Evolutionary conservation across 2,797 vertebrate species (phyloP), one percentile per base, ranked within the genome.

Genomic region (Ctenosaura bakeri): DNA sequence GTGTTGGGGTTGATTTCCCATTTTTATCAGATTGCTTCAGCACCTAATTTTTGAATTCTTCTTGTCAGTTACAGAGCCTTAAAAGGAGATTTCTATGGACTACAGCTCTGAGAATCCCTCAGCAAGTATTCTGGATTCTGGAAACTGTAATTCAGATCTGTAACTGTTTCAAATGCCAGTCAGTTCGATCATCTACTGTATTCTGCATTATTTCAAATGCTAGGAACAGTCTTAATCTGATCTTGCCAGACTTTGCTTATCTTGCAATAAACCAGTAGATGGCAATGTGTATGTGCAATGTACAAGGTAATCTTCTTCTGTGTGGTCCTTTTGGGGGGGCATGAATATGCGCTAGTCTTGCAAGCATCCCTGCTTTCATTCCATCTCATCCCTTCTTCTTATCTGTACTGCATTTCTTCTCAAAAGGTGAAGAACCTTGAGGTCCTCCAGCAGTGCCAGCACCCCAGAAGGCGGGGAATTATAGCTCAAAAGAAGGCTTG

Each of bases 261-360:
- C 73, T 86, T 76, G 52, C 76, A 77, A 86, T n/a, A 77, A 86
- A 29, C 14, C 85, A 59, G 54, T 32, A 86, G 85, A 77, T 42
- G 24, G 54, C 85, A 77, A 22, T 10, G 10, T 46, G 6, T 26
- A 18, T 32, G 46, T 16, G 66, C n/a, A n/a, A n/a, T n/a, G n/a
- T n/a, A 38, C 24, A 66, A 46, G 26, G 26, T 26, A 26, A 5
- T 46, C 1, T 35, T 20, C 50, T 74, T 85, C 18, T 35, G 2
- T 69, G 26, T 52, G 69, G 46, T 54, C 46, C 46, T 73, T 85
- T 73, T 2, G 29, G 14, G 12, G 50, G 64, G 32, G 4, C 56
- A 18, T 22, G 83, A n/a, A 54, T 54, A 35, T 56, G 35, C n/a
- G 18, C 69, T 8, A 18, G 12, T 4, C 80, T 87, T 35, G n/a